These are phyloP conservation scores for Danaus chrysippus DNA, from an alignment of 2,888 invertebrate species.

Conservation along the genomic window DNA sequence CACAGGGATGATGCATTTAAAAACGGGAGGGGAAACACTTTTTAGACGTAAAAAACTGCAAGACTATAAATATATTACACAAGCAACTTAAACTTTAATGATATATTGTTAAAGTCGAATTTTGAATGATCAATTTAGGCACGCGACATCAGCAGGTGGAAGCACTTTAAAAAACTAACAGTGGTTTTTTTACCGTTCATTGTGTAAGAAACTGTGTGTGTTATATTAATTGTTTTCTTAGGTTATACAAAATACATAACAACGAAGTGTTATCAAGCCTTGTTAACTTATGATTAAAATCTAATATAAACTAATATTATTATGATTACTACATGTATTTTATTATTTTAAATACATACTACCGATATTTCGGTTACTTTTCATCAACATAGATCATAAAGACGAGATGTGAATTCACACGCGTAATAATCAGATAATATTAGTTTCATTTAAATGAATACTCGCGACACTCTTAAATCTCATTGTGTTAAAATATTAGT, in stretches of 20 bases:
- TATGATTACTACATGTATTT: too few relatives aligned
- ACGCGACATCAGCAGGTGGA: slow-evolving; percentile 77
- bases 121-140: slow-evolving; percentile 40
- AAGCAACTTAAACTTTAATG: slow-evolving; percentile 34
- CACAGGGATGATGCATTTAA: slow-evolving; percentile 59
- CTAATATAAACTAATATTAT: background rate
- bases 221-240: slow-evolving; percentile 40
- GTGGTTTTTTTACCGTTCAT: slow-evolving; percentile 55
- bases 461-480: too few relatives aligned
- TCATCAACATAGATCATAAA: too few relatives aligned
- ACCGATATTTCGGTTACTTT: too few relatives aligned
- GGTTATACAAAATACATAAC: slow-evolving; percentile 16
- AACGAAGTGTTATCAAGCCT: background rate
- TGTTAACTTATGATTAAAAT: background rate
- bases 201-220: slow-evolving; percentile 54
- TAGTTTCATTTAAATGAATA: too few relatives aligned
- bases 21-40: slow-evolving; percentile 54
- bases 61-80: slow-evolving; percentile 29
- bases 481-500: too few relatives aligned
- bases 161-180: slow-evolving; percentile 68
- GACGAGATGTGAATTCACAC: too few relatives aligned
- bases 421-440: too few relatives aligned
- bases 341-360: too few relatives aligned
- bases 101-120: slow-evolving; percentile 31
- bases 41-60: slow-evolving; percentile 64